Evolutionary conservation across 2,888 invertebrate genomes (phyloP), one percentile per base, ranked within the genome.

Genomic region (Drosophila ustulata): DNA sequence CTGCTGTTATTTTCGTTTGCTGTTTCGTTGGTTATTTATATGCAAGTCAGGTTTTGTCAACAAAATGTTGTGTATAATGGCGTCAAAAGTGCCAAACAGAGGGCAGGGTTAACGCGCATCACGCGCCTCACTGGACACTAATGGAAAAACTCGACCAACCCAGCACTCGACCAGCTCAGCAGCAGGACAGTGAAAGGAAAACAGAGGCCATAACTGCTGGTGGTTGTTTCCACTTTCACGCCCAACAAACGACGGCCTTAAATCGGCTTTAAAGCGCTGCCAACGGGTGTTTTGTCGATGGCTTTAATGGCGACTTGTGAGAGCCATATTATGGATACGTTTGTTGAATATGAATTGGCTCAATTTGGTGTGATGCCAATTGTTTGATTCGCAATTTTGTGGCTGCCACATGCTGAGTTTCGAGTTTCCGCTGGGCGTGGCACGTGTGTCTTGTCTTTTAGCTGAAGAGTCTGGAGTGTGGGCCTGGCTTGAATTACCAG

Each of bases 21-120:
- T 71, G 71, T 74, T 71, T 84, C 82, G 69, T 73, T 58, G 69
- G 63, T 77, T 80, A 86, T 89, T 88, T 82, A 84, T 84, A 89
- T 90, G 85, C 90, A 83, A 90, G 89, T 90, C 90, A 90, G 89
- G 90, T 85, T 80, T 76, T 75, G 76, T 74, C 73, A 82, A 80
- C 80, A 77, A 67, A 77, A 67, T 76, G 76, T 61, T 75, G 66
- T 63, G 71, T 74, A 64, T 80, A 89, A 89, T 87, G 83, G 88
- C 89, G 87, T 80, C 84, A 75, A 73, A 69, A 73, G 82, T 66
- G 72, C n/a, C 32, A 46, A 39, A 18, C 6, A 30, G 30, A 53
- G 67, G 58, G 53, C 61, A 41, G 80, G 65, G 76, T 53, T 69
- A 79, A 79, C 78, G 78, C 64, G 64, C 75, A 81, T 88, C 82